Percentiles rank a stretch among this genome's conserved stretches.
Conservation (phyloP, 2,888 invertebrate genomes). For the Drosophila formosana region DNA sequence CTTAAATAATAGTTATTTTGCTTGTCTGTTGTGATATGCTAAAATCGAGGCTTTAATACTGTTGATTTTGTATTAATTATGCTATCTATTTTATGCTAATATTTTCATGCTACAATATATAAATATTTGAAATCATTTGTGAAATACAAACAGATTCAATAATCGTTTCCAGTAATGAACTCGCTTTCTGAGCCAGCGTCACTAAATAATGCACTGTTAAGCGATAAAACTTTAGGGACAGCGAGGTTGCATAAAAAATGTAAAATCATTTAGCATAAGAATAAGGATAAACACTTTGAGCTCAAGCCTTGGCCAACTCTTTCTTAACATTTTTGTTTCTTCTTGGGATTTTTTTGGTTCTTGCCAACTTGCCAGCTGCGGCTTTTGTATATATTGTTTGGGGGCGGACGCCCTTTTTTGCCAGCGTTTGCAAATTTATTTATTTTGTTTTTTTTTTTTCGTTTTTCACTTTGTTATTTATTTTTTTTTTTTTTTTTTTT, state of each 20-base stretch:
- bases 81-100: too few relatives aligned
- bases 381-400: conserved; percentile 7
- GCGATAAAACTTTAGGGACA: neutral
- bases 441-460: conserved; percentile 41
- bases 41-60: too few relatives aligned
- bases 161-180: too few relatives aligned
- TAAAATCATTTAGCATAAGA: conserved; percentile 9
- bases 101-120: too few relatives aligned
- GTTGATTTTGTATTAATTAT: too few relatives aligned
- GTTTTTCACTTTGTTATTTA: conserved; percentile 12
- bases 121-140: too few relatives aligned
- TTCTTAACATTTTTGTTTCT: conserved; percentile 1
- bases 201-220: neutral
- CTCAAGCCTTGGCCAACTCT: conserved; percentile 13
- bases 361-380: conserved; percentile 19
- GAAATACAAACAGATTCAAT: too few relatives aligned
- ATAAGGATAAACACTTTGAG: conserved; percentile 8
- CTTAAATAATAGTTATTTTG: too few relatives aligned
- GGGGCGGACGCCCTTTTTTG: neutral
- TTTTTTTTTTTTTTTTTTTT: conserved; percentile 32
- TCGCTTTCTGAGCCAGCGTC: neutral
- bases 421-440: conserved; percentile 30
- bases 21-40: too few relatives aligned
- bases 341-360: neutral
- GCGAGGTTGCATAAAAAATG: conserved; percentile 3